Base-by-base conservation (phyloP, 2,888 invertebrate species). In the Mechanitis messenoides region DNA sequence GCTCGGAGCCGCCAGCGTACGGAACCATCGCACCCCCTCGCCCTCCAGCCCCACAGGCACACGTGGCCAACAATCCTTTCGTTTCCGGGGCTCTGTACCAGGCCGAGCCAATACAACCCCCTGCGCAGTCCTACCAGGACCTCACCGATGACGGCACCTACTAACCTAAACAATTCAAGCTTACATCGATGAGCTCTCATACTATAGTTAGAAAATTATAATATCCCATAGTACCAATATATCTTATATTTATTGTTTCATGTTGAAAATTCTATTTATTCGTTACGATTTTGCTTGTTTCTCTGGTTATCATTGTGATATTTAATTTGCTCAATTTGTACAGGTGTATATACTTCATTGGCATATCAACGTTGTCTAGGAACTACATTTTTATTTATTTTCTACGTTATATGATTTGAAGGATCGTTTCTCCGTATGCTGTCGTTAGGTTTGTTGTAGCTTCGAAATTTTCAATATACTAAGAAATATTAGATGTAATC, bases 61-160 rank as follows among this genome's bases (percentile, higher is more conserved):
- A 92, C 74, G 92, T 92, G 64, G 90, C 92, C 59, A 91, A 91
- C 70, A 92, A 92, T 70, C 91, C 91, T 1, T 91, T 91, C 76
- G 91, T 91, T 28, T 92, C 92, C 61, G 92, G 92, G 7, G 92
- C 92, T 46, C 87, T 92, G 69, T 90, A 92, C 67, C 91, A 91
- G 68, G 92, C 92, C 62, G 92, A 93, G 73, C 91, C 92, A 5
- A 92, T 94, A 6, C 94, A 94, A 76, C 94, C 93, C 2, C 92
- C 92, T 64, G 84, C 93, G 2, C 92, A 92, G 66, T 92, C 93
- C 67, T 86, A 85, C 68, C 82, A 83, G 11, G 87, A 89, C 50
- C 83, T 84, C 59, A 81, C 84, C 3, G 83, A 82, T 56, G 84
- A 85, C 61, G 83, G 81, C 67, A 86, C 87, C 33, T 87, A 87